Conservation (phyloP, 2,888 invertebrate species). For the Pristionchus maxplancki region DNA sequence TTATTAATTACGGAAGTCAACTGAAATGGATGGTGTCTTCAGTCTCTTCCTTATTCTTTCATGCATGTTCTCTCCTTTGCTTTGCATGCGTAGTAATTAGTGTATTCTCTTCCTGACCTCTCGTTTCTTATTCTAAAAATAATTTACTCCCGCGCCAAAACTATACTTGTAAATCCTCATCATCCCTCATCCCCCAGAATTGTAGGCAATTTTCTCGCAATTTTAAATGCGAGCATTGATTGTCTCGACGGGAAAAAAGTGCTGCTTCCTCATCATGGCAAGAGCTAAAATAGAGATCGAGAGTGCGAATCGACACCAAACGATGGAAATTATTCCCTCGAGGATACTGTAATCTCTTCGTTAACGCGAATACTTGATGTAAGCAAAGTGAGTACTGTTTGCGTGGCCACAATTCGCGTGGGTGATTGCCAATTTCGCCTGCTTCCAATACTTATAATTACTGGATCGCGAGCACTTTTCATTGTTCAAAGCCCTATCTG, state of each 20-base stretch:
- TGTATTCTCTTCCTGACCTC: background rate
- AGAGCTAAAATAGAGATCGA: background rate
- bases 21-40: too few relatives aligned
- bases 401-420: background rate
- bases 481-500: background rate
- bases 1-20: too few relatives aligned
- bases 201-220: background rate
- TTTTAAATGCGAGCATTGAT: background rate
- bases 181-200: background rate
- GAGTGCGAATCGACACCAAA: background rate
- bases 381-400: background rate
- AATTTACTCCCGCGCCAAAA: background rate
- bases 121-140: background rate
- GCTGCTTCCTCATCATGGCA: background rate
- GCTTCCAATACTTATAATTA: background rate
- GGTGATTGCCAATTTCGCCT: background rate
- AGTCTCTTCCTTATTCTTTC: too few relatives aligned
- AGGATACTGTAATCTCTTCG: background rate
- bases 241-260: background rate
- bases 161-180: background rate
- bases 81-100: background rate
- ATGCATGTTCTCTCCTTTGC: background rate
- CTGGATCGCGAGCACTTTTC: background rate
- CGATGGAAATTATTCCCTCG: background rate
- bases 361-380: background rate